Conservation (phyloP, 1,140 invertebrate species). For the Branchinecta lindahli region DNA sequence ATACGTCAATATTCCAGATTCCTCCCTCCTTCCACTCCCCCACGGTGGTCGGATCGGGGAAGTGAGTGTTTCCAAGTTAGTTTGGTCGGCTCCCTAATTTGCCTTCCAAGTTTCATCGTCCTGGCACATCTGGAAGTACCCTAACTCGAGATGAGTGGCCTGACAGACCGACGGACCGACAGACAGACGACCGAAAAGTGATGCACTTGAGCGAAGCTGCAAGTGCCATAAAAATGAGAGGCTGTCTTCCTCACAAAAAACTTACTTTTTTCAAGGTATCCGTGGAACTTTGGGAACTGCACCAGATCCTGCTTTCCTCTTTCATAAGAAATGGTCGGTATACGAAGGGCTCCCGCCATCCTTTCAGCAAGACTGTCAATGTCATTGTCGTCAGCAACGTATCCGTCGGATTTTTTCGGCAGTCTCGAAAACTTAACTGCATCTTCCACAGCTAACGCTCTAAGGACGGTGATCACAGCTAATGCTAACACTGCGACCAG, state of each 20-base stretch:
- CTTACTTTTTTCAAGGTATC: constrained; percentile 23
- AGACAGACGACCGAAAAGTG: no score
- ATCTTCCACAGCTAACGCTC: not conserved
- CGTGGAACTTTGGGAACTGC: constrained; percentile 21
- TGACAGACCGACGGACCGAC: no score
- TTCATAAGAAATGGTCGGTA: constrained; percentile 24
- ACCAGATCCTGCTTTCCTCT: constrained; percentile 20
- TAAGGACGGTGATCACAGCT: not conserved
- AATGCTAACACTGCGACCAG: not conserved
- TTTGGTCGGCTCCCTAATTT: no score
- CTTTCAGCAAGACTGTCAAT: constrained; percentile 16
- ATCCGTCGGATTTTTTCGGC: not conserved
- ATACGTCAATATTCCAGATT: no score
- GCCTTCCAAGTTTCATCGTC: no score
- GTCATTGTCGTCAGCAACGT: not conserved
- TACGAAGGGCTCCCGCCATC: constrained; percentile 22
- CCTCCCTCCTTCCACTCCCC: no score
- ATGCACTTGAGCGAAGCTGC: no score
- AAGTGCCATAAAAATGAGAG: no score
- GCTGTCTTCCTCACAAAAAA: not conserved
- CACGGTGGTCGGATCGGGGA: no score
- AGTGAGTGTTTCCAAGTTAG: no score
- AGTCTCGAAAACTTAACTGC: not conserved
- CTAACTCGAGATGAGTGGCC: no score
- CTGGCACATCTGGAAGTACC: no score